These are phyloP conservation scores for Scotopteryx bipunctaria DNA, from an alignment of 2,888 invertebrate genomes.

Conservation along the genomic window DNA sequence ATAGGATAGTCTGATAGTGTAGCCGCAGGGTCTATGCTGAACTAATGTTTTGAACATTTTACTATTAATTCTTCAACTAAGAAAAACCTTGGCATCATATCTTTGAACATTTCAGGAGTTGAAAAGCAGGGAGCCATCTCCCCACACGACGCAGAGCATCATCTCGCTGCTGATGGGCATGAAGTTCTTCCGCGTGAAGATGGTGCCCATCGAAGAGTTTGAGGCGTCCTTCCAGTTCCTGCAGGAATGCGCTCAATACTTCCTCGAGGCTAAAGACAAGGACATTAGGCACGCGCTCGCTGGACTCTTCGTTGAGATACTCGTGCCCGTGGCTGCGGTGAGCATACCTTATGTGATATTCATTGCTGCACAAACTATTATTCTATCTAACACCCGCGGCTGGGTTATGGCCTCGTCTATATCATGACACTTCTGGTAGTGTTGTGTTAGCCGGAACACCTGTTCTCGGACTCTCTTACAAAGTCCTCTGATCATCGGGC, in stretches of 20 bases:
- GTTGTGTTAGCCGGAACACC: too few relatives aligned
- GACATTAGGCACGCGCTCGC: conserved; percentile 99
- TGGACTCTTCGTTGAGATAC: conserved; percentile 98
- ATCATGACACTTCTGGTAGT: too few relatives aligned
- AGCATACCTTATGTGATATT: conserved; percentile 54
- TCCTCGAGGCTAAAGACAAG: conserved; percentile 98
- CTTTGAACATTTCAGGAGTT: conserved; percentile 76
- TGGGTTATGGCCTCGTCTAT: too few relatives aligned
- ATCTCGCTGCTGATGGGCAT: conserved; percentile 99
- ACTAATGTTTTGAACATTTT: too few relatives aligned
- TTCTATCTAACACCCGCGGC: too few relatives aligned
- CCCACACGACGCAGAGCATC: conserved; percentile 95
- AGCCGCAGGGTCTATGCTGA: too few relatives aligned
- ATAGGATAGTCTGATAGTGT: too few relatives aligned
- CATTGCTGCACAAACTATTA: neutral
- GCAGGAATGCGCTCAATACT: conserved; percentile 99
- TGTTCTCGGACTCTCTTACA: too few relatives aligned
- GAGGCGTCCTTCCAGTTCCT: conserved; percentile 99
- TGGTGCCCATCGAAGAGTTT: conserved; percentile 99
- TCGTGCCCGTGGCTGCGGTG: conserved; percentile 99
- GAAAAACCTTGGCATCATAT: too few relatives aligned
- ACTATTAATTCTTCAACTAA: too few relatives aligned
- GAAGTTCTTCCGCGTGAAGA: conserved; percentile 97
- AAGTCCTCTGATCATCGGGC: too few relatives aligned
- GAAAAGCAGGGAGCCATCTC: conserved; percentile 93